These are phyloP conservation scores for Drosophila setosimentum DNA, from an alignment of 2,888 invertebrate genomes.

Conservation along the genomic window DNA sequence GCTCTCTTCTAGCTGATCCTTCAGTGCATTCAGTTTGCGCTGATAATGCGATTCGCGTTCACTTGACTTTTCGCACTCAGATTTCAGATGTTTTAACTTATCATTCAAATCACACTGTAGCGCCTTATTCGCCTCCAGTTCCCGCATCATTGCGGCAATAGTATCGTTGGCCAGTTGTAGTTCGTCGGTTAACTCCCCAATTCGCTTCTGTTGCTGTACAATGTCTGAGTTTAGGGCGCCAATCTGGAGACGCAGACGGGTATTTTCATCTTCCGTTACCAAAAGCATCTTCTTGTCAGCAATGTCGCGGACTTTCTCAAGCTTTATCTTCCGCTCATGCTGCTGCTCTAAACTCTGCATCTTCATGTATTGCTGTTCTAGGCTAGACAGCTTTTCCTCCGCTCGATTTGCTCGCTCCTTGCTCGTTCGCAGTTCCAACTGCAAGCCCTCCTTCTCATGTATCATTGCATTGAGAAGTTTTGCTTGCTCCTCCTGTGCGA, in stretches of 20 bases:
- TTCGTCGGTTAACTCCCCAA: slow-evolving; percentile 13
- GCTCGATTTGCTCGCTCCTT: slow-evolving; percentile 20
- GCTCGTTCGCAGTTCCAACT: slow-evolving; percentile 15
- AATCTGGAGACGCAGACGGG: slow-evolving; percentile 71
- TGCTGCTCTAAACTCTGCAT: slow-evolving; percentile 12
- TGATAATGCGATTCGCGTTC: slow-evolving; percentile 41
- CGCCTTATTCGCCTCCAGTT: slow-evolving; percentile 25
- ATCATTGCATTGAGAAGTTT: slow-evolving; percentile 23
- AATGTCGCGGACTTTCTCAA: slow-evolving; percentile 66
- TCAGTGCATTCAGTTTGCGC: slow-evolving; percentile 48
- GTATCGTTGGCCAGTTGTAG: slow-evolving; percentile 5
- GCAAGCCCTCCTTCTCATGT: slow-evolving; percentile 22
- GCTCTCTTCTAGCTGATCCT: slow-evolving; percentile 51
- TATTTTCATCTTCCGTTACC: slow-evolving; percentile 63
- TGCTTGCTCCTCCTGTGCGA: slow-evolving; percentile 8
- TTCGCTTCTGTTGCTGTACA: slow-evolving; percentile 5
- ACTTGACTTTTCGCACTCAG: slow-evolving; percentile 27
- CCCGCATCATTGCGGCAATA: slow-evolving; percentile 6
- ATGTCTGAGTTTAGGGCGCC: slow-evolving; percentile 73
- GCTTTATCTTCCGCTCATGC: slow-evolving; percentile 59
- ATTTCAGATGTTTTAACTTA: slow-evolving; percentile 23
- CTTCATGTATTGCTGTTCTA: slow-evolving; percentile 22
- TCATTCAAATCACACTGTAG: slow-evolving; percentile 24
- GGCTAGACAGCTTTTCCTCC: slow-evolving; percentile 13
- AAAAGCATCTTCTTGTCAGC: slow-evolving; percentile 10